Evolutionary conservation across 2,888 invertebrate species (phyloP).

Genomic region (Hirudinaria manillensis): DNA sequence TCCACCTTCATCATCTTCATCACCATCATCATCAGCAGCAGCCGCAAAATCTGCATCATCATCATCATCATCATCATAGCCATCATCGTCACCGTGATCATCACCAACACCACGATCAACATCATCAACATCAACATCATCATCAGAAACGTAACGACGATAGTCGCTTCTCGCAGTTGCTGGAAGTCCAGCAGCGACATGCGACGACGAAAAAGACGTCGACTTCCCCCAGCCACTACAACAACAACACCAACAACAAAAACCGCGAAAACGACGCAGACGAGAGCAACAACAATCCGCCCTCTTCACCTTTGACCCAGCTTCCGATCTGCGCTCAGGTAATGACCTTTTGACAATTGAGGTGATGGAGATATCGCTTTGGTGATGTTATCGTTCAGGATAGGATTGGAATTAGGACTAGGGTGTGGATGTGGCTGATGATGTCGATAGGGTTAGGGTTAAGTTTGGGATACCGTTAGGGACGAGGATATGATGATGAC

Average conservation of each 20-base stretch:
- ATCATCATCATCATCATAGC: conserved; percentile 7
- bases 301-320: not conserved
- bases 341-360: not conserved
- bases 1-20: not conserved
- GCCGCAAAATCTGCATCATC: conserved; percentile 9
- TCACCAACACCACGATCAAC: not conserved
- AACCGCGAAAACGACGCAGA: not conserved
- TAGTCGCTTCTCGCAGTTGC: not conserved
- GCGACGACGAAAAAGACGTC: not conserved
- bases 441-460: no score
- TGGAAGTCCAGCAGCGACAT: not conserved
- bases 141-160: not conserved
- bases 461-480: no score
- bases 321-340: not conserved
- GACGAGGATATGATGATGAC: not conserved
- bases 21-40: conserved; percentile 1
- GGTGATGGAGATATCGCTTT: not conserved
- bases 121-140: not conserved
- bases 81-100: not conserved
- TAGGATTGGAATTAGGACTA: no score
- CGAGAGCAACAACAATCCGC: not conserved
- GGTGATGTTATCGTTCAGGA: conserved; percentile 1
- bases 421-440: no score
- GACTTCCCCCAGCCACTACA: not conserved
- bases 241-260: not conserved